Evolutionary conservation across 2,888 invertebrate species (phyloP), one percentile per base, ranked within the genome.

Genomic region (Acheta domesticus): DNA sequence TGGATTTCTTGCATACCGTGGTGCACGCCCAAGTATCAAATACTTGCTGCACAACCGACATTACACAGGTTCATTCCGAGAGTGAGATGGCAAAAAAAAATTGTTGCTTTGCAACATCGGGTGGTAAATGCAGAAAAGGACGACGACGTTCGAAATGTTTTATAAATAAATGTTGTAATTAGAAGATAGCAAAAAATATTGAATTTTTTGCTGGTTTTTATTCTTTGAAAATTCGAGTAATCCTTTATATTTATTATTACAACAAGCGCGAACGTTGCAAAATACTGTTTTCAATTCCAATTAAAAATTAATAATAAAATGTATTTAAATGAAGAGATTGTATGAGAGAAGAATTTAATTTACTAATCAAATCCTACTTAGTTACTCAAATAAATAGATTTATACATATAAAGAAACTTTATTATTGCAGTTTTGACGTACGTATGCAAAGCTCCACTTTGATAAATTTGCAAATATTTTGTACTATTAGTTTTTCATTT

Each of bases 381-480:
- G 76, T 76, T 76, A 76, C 76, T 36, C 76, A 76, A 76, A 36
- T 62, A 62, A 48, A 76, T 76, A 76, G 76, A 76, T 76, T 76
- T 76, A 76, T 76, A 76, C 21, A 76, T 76, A 76, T 48, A 36
- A 62, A 62, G 62, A 62, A 76, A 76, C 76, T 76, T 76, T 76
- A 76, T 62, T 14, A 78, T 81, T 79, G 79, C 80, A 81, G 49
- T 79, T 81, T 81, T 80, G 62, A 78, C 73, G 76, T 80, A 77
- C 75, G 49, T 48, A 80, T 73, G 76, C 76, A 79, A 78, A 73
- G 75, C 76, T 76, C 74, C 80, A 74, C 50, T 81, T 81, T 81
- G 79, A 81, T 81, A 81, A 75, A 81, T 79, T 81, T 81, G 80
- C 80, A 81, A 78, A 78, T 81, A 81, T 81, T 81, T 81, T 81